These are phyloP conservation scores for Otis tarda DNA, from an alignment of 2,113 vertebrate genomes.

Conservation along the genomic window DNA sequence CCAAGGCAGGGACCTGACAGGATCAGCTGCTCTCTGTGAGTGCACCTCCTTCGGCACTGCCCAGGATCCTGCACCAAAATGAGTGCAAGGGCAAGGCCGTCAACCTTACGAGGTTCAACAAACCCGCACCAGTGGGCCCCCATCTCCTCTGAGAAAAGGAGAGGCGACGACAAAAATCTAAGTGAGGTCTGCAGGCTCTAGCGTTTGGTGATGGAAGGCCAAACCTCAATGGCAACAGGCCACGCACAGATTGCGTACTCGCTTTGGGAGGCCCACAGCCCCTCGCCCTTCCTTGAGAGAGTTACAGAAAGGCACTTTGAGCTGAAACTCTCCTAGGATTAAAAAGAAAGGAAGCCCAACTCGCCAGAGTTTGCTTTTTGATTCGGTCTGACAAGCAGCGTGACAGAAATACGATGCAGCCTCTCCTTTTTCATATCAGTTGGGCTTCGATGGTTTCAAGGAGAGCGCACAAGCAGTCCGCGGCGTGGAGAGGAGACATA, in stretches of 20 bases:
- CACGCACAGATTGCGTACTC: rapidly evolving
- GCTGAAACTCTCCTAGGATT: neutral
- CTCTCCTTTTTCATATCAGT: neutral
- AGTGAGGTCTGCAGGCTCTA: neutral
- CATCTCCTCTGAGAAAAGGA: neutral
- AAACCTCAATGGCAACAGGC: neutral
- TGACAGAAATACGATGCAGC: neutral
- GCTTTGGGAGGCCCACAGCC: rapidly evolving
- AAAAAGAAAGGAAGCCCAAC: neutral
- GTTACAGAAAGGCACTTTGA: neutral
- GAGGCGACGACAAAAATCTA: neutral
- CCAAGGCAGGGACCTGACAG: neutral
- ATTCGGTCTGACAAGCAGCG: neutral
- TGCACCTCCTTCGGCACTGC: neutral
- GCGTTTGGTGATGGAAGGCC: neutral
- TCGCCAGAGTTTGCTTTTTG: neutral
- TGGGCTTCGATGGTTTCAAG: neutral
- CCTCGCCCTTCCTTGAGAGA: neutral
- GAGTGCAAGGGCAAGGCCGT: neutral
- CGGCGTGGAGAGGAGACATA: neutral
- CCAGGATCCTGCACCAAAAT: neutral
- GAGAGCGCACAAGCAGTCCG: neutral
- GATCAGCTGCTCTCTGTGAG: neutral
- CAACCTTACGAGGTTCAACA: neutral
- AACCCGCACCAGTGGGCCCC: neutral